These are phyloP conservation scores for Kradibia gibbosae DNA, from an alignment of 1,140 invertebrate genomes.

Conservation along the genomic window DNA sequence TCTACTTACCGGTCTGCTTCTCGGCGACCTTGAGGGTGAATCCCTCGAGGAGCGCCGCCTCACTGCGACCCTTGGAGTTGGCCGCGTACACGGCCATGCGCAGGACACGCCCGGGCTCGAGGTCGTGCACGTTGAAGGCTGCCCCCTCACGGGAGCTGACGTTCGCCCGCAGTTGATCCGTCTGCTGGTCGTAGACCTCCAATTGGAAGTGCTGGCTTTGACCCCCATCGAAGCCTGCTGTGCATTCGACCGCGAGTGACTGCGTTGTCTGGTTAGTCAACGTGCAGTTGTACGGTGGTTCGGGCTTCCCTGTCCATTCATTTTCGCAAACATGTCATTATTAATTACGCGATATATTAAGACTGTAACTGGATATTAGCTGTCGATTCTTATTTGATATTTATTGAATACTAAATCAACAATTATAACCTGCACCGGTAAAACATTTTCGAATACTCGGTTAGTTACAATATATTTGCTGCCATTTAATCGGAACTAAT, in stretches of 20 bases:
- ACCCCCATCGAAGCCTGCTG: constrained; percentile 85
- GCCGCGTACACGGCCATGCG: constrained; percentile 84
- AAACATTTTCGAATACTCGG: too few relatives aligned
- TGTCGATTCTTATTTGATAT: too few relatives aligned
- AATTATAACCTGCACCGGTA: not conserved
- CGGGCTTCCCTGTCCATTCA: constrained; percentile 81
- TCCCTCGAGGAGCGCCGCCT: constrained; percentile 84
- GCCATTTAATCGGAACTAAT: too few relatives aligned
- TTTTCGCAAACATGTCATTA: too few relatives aligned
- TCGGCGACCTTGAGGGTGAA: constrained; percentile 86
- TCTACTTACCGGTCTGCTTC: constrained; percentile 86
- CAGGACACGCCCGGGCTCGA: constrained; percentile 80
- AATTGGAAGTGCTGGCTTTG: constrained; percentile 80
- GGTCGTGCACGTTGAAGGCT: constrained; percentile 78
- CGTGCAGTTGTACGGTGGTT: constrained; percentile 85
- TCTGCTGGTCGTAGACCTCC: constrained; percentile 82
- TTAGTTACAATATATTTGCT: too few relatives aligned
- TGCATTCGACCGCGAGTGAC: constrained; percentile 83
- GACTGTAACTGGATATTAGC: too few relatives aligned
- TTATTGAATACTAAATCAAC: not conserved
- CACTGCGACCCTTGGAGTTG: constrained; percentile 89
- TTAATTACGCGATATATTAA: too few relatives aligned
- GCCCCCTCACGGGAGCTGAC: constrained; percentile 79
- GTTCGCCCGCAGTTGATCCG: constrained; percentile 78
- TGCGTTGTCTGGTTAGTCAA: constrained; percentile 86